phyloP scores from a whole-genome alignment of 2,888 invertebrate species.

The Conchocele bisecta region DNA sequence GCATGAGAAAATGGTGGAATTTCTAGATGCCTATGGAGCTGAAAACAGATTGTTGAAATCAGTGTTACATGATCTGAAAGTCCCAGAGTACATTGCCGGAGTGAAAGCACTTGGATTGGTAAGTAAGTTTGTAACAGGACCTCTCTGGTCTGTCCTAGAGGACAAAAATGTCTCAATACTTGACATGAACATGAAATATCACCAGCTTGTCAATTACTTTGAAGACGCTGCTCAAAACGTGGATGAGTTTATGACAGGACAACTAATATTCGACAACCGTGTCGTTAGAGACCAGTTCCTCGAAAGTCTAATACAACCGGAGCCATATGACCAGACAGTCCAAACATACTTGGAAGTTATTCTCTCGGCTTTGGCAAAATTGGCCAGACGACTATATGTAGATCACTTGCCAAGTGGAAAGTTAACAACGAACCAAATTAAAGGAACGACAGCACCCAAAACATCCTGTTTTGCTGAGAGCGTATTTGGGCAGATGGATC shows the following conservation, averaged over 20 bases:
- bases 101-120: constrained; percentile 59
- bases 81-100: constrained; percentile 48
- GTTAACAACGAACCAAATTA: not conserved
- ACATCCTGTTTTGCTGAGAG: constrained; percentile 50
- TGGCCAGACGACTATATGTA: constrained; percentile 6
- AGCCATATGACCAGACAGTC: constrained; percentile 7
- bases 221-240: not conserved
- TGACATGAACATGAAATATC: constrained; percentile 26
- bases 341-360: constrained; percentile 15
- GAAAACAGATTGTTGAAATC: constrained; percentile 48
- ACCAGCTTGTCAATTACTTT: constrained; percentile 4
- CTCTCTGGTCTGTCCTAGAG: constrained; percentile 33
- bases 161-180: constrained; percentile 19
- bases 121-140: constrained; percentile 27
- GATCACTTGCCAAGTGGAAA: constrained; percentile 26
- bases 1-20: constrained; percentile 35
- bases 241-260: constrained; percentile 11
- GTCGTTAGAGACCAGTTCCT: constrained; percentile 5
- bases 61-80: constrained; percentile 39
- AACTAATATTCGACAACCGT: constrained; percentile 8
- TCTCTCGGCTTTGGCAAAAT: constrained; percentile 14
- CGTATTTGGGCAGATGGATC: constrained; percentile 42
- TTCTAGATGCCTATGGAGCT: constrained; percentile 24
- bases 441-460: constrained; percentile 27
- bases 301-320: not conserved